Evolutionary conservation across 2,797 vertebrate species (phyloP), one percentile per base, ranked within the genome.

Genomic region (Selene dorsalis): DNA sequence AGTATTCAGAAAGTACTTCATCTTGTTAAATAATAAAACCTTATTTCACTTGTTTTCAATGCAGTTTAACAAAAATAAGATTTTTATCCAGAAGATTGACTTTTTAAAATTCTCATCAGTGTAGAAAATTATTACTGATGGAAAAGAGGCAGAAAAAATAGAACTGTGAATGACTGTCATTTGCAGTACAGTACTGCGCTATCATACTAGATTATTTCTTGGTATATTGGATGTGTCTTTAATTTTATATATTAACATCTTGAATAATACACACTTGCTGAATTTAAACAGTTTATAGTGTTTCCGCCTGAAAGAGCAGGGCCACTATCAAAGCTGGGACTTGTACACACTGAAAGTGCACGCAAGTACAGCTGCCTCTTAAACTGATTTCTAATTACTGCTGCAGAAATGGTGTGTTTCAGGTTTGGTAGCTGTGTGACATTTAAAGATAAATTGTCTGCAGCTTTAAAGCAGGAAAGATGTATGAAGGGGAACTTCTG

Each of bases 341-440:
- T 45, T 41, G 26, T 1, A 24, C 14, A 20, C 41, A 26, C 57
- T 71, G 30, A 66, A 47, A 53, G 20, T 18, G 6, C 20, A 28
- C 62, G 50, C n/a, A 18, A 39, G 69, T 55, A n/a, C 35, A 57
- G 47, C 69, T 24, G 16, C 8, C 3, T 38, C 48, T 20, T 41
- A 41, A 50, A 11, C 45, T 59, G 74, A 64, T 74, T 62, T 77
- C 57, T 67, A 8, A 71, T 28, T 60, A 52, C 22, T 22, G 68
- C 83, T 75, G 65, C 55, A 75, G 68, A 68, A 53, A 43, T 32
- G 61, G 16, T 30, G 13, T 63, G 59, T 69, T 74, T n/a, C 24
- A 63, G 14, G 43, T 79, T 78, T 67, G 11, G 35, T 62, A 75
- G 69, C 22, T 62, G 30, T 69, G 71, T 48, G 71, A 70, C 59